phyloP scores from a whole-genome alignment of 2,797 vertebrate species.

The Malacoctenus gilli region DNA sequence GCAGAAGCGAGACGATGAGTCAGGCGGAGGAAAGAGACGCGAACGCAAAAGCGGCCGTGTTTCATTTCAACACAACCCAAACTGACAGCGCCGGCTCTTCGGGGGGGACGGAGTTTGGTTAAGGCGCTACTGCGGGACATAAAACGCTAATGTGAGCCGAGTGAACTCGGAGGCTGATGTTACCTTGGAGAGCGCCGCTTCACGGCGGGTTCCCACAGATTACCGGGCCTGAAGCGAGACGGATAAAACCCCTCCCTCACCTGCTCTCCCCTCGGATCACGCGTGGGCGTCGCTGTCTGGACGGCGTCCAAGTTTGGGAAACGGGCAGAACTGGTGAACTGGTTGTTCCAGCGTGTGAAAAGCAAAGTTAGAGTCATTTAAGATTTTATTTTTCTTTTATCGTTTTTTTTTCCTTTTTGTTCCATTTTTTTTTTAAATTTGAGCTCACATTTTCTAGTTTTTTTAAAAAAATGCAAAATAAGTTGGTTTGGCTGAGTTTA shows the following conservation, averaged over 20 bases:
- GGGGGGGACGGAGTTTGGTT: not conserved
- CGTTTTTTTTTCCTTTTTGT: too few relatives aligned
- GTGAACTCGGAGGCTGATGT: slow-evolving; percentile 23
- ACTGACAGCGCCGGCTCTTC: slow-evolving; percentile 7
- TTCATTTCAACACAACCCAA: not conserved
- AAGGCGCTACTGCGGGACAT: slow-evolving; percentile 18
- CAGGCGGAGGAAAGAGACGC: not conserved
- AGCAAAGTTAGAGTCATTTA: too few relatives aligned
- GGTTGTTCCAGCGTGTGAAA: too few relatives aligned
- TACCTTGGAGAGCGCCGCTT: slow-evolving; percentile 16
- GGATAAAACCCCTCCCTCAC: slow-evolving; percentile 15
- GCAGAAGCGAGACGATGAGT: slow-evolving; percentile 10
- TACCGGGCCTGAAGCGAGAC: slow-evolving; percentile 13
- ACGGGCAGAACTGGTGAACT: not conserved
- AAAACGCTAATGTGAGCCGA: slow-evolving; percentile 4
- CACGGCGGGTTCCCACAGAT: slow-evolving; percentile 32
- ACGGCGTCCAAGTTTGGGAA: slow-evolving; percentile 17
- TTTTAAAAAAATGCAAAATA: too few relatives aligned
- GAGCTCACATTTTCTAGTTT: too few relatives aligned
- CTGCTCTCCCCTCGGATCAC: too few relatives aligned
- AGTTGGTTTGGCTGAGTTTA: too few relatives aligned
- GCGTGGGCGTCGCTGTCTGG: not conserved
- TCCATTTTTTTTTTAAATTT: too few relatives aligned
- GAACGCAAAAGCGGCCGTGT: not conserved
- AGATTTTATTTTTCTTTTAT: too few relatives aligned